Evolutionary conservation across 2,888 invertebrate genomes (phyloP).

Genomic region (Dolomedes plantarius): DNA sequence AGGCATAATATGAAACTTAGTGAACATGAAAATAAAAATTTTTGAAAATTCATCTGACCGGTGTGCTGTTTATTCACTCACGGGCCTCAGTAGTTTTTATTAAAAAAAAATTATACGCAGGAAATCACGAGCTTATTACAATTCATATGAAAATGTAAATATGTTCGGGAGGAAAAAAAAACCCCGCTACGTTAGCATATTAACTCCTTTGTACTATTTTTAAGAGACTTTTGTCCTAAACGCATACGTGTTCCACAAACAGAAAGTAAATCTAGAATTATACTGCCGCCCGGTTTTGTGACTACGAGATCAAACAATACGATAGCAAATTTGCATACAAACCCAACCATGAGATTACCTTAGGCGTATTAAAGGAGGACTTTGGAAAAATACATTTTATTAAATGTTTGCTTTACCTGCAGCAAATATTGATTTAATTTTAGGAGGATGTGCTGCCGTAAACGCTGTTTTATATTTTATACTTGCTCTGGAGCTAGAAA

Average conservation of each 20-base stretch:
- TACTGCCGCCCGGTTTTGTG: not conserved
- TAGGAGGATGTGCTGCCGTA: not conserved
- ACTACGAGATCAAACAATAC: conserved; percentile 19
- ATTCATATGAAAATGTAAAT: too few species aligned
- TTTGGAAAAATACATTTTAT: not conserved
- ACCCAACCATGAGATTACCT: not conserved
- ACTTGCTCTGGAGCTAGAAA: too few species aligned
- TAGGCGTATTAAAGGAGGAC: not conserved
- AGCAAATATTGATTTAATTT: conserved; percentile 22
- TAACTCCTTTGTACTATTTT: not conserved
- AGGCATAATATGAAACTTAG: too few species aligned
- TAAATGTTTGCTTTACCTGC: not conserved
- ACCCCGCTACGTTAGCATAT: not conserved
- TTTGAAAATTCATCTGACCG: too few species aligned
- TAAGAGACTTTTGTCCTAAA: not conserved
- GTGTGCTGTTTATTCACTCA: too few species aligned
- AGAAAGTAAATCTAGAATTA: not conserved
- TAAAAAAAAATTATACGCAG: too few species aligned
- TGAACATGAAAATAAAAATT: too few species aligned
- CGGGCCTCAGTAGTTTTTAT: too few species aligned
- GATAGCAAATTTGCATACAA: conserved; percentile 23
- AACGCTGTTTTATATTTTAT: too few species aligned
- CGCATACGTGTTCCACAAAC: not conserved
- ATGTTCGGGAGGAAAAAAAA: too few species aligned
- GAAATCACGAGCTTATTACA: too few species aligned